A percentile compares a stretch with the other conserved stretches of the same genome.
Evolutionary conservation across 1,140 invertebrate genomes (phyloP).

Genomic region (Habropoda laboriosa): DNA sequence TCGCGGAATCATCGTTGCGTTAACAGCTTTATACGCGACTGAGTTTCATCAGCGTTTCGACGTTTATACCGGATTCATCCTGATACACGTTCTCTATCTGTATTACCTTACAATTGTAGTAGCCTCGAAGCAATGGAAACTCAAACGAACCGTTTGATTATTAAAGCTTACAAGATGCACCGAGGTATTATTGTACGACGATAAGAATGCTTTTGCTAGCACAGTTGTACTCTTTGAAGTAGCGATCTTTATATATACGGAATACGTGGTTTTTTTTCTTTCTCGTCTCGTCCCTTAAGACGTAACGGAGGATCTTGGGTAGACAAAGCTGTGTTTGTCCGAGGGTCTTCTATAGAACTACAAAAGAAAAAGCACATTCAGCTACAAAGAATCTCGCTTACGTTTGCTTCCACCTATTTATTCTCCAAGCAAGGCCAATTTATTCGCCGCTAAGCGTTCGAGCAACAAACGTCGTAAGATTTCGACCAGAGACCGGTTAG

Average conservation of each 20-base stretch:
- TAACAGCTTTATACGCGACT: constrained; percentile 22
- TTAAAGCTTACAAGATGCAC: background rate
- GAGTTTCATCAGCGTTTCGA: background rate
- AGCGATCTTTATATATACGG: background rate
- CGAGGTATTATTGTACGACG: background rate
- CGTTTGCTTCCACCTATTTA: background rate
- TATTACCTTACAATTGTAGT: background rate
- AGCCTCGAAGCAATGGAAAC: background rate
- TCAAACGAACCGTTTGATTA: no score
- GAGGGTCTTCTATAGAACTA: background rate
- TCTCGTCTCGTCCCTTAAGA: background rate
- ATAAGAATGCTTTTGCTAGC: background rate
- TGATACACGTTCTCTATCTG: background rate
- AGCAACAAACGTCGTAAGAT: background rate
- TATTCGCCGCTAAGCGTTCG: background rate
- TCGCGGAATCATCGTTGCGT: background rate
- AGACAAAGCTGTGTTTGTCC: background rate
- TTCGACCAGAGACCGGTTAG: no score
- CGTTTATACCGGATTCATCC: background rate
- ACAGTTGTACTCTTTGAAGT: background rate
- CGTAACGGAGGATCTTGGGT: background rate
- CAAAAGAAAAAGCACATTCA: background rate
- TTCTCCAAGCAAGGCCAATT: background rate
- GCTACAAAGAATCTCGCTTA: background rate
- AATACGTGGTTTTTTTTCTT: background rate